These are phyloP conservation scores for Spisula solida DNA, from an alignment of 2,888 invertebrate genomes.

Conservation along the genomic window DNA sequence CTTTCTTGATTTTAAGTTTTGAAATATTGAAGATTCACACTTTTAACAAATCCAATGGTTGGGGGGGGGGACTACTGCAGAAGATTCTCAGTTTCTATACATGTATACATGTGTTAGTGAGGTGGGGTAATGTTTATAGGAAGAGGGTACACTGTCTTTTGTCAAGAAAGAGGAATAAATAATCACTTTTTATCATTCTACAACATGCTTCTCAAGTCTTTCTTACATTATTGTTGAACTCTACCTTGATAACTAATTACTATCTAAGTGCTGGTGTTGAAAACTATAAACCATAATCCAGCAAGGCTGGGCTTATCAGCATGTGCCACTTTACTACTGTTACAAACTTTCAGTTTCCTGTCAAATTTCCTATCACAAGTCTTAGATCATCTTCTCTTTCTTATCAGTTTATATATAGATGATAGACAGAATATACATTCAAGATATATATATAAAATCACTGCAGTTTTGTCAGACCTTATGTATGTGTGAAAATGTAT, in stretches of 20 bases:
- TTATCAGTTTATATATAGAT: not conserved
- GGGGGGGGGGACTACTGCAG: too few relatives aligned
- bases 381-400: not conserved
- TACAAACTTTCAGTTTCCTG: not conserved
- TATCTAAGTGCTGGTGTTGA: constrained; percentile 50
- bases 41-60: too few relatives aligned
- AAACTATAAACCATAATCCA: constrained; percentile 33
- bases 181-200: too few relatives aligned
- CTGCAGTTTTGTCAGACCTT: too few relatives aligned
- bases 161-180: not conserved
- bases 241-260: constrained; percentile 51
- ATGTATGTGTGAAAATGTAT: too few relatives aligned
- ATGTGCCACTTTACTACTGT: constrained; percentile 4
- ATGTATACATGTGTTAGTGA: not conserved
- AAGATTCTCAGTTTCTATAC: too few relatives aligned
- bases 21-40: too few relatives aligned
- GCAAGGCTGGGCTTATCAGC: constrained; percentile 34
- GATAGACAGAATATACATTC: not conserved
- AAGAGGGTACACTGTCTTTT: not conserved
- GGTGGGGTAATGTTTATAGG: constrained; percentile 8
- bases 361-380: not conserved
- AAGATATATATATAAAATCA: not conserved
- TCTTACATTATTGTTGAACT: constrained; percentile 6
- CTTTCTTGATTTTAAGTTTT: too few relatives aligned
- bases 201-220: not conserved